These are phyloP conservation scores for Amphimallon solstitiale DNA, from an alignment of 2,888 invertebrate species.

Conservation along the genomic window DNA sequence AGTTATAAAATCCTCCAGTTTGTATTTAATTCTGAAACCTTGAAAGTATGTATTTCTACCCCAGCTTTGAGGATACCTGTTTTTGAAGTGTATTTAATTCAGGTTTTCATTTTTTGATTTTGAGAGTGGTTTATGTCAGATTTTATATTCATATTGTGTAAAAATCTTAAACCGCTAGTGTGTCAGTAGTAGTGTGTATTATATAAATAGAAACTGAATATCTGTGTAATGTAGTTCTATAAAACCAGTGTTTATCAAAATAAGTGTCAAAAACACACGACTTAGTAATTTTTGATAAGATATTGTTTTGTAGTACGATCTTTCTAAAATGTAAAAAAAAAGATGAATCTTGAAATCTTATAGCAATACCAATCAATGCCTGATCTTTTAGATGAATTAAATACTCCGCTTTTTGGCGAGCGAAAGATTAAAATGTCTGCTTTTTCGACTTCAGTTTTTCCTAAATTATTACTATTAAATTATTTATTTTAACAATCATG, in stretches of 20 bases:
- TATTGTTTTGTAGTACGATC: constrained; percentile 48
- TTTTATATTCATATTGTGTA: too few species aligned
- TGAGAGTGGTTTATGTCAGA: too few species aligned
- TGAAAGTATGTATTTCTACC: too few species aligned
- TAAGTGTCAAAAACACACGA: neutral
- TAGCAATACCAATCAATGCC: constrained; percentile 62
- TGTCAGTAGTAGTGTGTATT: neutral
- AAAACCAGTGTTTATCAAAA: constrained; percentile 20
- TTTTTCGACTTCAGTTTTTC: neutral
- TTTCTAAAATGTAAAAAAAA: constrained; percentile 50
- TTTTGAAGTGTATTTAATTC: too few species aligned
- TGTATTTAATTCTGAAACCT: too few species aligned
- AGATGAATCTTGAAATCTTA: constrained; percentile 50
- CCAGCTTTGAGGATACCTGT: too few species aligned
- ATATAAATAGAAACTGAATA: constrained; percentile 29
- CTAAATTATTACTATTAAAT: constrained; percentile 38
- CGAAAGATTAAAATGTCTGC: constrained; percentile 21
- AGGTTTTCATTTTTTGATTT: too few species aligned
- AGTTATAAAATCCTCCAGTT: too few species aligned
- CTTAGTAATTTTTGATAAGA: constrained; percentile 23
- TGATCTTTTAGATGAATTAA: constrained; percentile 55
- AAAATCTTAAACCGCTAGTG: neutral
- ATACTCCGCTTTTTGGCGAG: constrained; percentile 57
- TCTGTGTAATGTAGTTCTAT: constrained; percentile 1
- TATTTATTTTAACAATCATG: constrained; percentile 34